Conservation (phyloP, 2,113 vertebrate species). For the Pteropus alecto region DNA sequence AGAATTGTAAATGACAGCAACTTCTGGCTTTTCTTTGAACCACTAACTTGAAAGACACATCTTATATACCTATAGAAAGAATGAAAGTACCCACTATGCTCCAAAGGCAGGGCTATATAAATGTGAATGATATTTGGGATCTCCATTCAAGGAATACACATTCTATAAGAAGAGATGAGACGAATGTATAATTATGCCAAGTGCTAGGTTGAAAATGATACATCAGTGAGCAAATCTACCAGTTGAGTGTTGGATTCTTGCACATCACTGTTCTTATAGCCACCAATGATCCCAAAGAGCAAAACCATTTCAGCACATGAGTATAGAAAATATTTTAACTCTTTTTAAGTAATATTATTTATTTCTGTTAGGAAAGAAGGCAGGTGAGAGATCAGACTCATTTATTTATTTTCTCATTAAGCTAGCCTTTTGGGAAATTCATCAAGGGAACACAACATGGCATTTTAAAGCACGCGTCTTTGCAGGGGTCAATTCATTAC, state of each 20-base stretch:
- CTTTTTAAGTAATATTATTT: background rate
- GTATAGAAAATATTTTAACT: background rate
- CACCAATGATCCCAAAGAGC: background rate
- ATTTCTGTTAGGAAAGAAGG: background rate
- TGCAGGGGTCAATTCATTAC: background rate
- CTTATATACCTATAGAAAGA: background rate
- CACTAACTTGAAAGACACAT: background rate
- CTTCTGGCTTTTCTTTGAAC: background rate
- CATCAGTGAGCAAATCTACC: background rate
- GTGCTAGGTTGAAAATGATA: background rate
- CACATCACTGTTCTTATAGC: background rate
- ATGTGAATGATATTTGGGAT: background rate
- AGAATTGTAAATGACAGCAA: background rate
- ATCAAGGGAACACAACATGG: background rate
- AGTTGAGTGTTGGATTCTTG: background rate
- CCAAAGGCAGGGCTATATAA: fast-evolving
- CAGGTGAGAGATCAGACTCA: background rate
- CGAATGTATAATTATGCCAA: background rate
- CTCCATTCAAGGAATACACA: background rate
- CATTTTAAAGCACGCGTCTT: background rate
- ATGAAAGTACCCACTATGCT: background rate
- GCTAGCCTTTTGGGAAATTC: background rate
- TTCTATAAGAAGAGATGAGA: background rate
- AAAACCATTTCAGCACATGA: background rate
- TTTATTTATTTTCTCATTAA: background rate